Conservation (phyloP, 1,140 invertebrate genomes). For the Cephus cinctus region DNA sequence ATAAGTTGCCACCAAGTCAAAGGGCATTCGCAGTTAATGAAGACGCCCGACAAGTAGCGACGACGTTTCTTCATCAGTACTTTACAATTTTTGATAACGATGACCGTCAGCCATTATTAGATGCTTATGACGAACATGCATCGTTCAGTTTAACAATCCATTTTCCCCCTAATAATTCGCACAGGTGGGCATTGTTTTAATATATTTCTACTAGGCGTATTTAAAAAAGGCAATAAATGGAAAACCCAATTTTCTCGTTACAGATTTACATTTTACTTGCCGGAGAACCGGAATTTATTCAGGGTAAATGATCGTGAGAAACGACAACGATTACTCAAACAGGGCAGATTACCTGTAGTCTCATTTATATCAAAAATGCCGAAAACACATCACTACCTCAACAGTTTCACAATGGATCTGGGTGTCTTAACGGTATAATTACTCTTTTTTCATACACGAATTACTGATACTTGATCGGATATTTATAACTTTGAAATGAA, state of each 20-base stretch:
- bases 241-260: slow-evolving; percentile 17
- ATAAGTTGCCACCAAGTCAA: slow-evolving; percentile 59
- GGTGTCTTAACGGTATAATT: slow-evolving; percentile 66
- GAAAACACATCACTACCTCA: slow-evolving; percentile 72
- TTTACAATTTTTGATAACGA: slow-evolving; percentile 76
- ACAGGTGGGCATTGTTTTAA: neutral
- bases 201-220: no score
- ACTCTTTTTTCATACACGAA: neutral
- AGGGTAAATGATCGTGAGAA: slow-evolving; percentile 59
- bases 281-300: slow-evolving; percentile 71
- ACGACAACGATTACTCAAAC: slow-evolving; percentile 62
- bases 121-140: slow-evolving; percentile 80
- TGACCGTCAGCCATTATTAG: slow-evolving; percentile 68
- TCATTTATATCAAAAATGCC: slow-evolving; percentile 71
- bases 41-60: slow-evolving; percentile 63
- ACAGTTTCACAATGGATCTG: slow-evolving; percentile 76
- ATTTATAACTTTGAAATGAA: slow-evolving; percentile 12
- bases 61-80: slow-evolving; percentile 73
- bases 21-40: slow-evolving; percentile 66
- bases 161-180: no score
- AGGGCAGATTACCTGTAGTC: slow-evolving; percentile 68
- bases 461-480: no score
- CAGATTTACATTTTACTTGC: slow-evolving; percentile 64
- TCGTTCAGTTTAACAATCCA: slow-evolving; percentile 62
- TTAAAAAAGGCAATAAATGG: neutral